Evolutionary conservation across 1,140 invertebrate species (phyloP).

Genomic region (Holcopasites calliopsidis): DNA sequence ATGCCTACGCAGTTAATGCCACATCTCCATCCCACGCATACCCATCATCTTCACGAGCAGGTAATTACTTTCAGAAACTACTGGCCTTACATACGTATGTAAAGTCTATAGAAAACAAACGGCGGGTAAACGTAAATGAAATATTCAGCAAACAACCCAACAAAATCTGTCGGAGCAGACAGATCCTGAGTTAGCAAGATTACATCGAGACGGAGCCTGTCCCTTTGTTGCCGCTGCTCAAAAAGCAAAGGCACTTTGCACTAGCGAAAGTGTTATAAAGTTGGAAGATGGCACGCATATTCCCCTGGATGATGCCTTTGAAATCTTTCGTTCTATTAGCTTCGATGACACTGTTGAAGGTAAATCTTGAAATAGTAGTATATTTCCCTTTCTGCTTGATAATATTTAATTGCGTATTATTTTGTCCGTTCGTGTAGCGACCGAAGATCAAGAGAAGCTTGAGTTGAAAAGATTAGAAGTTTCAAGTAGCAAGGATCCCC

Average conservation of each 20-base stretch:
- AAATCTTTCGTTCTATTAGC: slow-evolving; percentile 80
- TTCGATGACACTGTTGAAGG: slow-evolving; percentile 79
- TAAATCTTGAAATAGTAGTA: slow-evolving; percentile 61
- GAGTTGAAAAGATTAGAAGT: slow-evolving; percentile 75
- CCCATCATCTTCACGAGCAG: slow-evolving; percentile 71
- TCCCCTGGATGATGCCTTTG: slow-evolving; percentile 80
- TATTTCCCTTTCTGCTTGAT: neutral
- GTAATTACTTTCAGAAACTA: slow-evolving; percentile 58
- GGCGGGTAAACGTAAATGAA: neutral
- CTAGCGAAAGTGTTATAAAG: slow-evolving; percentile 74
- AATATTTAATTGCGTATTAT: slow-evolving; percentile 1
- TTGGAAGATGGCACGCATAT: slow-evolving; percentile 77
- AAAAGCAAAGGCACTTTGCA: slow-evolving; percentile 70
- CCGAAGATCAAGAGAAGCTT: slow-evolving; percentile 74
- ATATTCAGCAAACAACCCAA: slow-evolving; percentile 62
- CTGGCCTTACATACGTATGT: neutral
- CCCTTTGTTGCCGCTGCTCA: slow-evolving; percentile 74
- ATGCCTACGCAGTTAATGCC: slow-evolving; percentile 75
- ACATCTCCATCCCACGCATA: slow-evolving; percentile 75
- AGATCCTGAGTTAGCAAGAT: slow-evolving; percentile 69
- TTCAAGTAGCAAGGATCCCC: slow-evolving; percentile 68
- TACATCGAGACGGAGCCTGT: slow-evolving; percentile 71
- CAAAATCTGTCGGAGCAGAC: slow-evolving; percentile 67
- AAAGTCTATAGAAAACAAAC: too few species aligned
- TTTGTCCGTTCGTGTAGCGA: slow-evolving; percentile 44